phyloP scores from a whole-genome alignment of 2,797 vertebrate genomes.

The Megalops cyprinoides region DNA sequence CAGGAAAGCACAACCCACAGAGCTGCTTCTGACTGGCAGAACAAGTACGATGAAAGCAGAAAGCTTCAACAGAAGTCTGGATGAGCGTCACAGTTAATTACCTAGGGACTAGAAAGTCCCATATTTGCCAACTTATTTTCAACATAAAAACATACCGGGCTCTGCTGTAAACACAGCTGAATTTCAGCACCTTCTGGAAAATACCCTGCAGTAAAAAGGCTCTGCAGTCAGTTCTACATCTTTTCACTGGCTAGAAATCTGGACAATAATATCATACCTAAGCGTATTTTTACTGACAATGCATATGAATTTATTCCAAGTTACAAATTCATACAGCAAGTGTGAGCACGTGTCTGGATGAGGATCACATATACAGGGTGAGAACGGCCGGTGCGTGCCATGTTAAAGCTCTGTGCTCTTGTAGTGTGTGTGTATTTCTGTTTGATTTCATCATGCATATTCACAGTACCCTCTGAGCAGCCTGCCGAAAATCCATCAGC shows the following conservation, averaged over 20 bases:
- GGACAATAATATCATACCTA: neutral
- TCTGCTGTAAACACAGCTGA: neutral
- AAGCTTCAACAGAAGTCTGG: neutral
- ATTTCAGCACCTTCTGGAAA: neutral
- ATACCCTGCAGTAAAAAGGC: neutral
- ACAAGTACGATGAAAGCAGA: neutral
- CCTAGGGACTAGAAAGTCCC: neutral
- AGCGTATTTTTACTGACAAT: neutral
- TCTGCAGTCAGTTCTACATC: neutral
- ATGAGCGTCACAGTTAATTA: slow-evolving; percentile 14
- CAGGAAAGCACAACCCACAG: neutral
- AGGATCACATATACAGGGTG: neutral
- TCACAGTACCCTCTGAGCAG: too few relatives aligned
- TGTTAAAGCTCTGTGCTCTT: too few relatives aligned
- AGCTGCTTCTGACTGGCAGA: neutral
- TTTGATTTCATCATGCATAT: too few relatives aligned
- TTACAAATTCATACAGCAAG: neutral
- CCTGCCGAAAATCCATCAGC: neutral
- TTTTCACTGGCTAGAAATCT: neutral
- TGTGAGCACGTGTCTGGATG: neutral
- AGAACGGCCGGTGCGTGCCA: neutral
- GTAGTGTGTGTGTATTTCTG: too few relatives aligned
- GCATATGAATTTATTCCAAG: neutral
- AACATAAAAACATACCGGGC: neutral
- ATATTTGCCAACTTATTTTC: neutral